Evolutionary conservation across 35 echinoderm and acorn worm genomes (phyloP), one percentile per base, ranked within the genome.

Genomic region (Heliocidaris tuberculata): DNA sequence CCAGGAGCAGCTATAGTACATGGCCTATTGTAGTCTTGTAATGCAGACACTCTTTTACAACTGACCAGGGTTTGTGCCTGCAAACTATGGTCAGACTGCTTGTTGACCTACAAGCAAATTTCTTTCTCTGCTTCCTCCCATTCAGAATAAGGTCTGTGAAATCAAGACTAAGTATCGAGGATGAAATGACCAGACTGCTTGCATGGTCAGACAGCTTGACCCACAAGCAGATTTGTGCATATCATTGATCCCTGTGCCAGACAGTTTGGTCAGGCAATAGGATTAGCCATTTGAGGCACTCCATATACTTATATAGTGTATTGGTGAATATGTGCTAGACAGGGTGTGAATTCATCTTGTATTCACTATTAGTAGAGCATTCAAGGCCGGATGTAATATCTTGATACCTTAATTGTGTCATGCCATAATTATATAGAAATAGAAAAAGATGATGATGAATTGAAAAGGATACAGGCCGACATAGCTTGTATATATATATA

Each of bases 181-280:
- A 78, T 78, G 65, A 7, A 21, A 27, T 78, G 19, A 24, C 17
- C 65, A 78, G 65, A 78, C 65, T 27, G 65, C 65, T 78, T 78
- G 65, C 21, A 78, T 78, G 65, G 65, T 78, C 65, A 78, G 65
- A 78, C 65, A 78, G 65, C 27, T 78, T 78, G 65, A 78, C 65
- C 65, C 27, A 24, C 65, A 78, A 78, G 4, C 21, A 78, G 65
- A 78, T 78, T 78, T 78, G 27, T n/a, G 65, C 65, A 78, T n/a
- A 78, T n/a, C 19, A 78, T 78, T 78, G 19, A 78, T 78, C 21
- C 65, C 4, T 27, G 65, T 78, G 65, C 65, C 65, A 78, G 65
- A 78, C 65, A 19, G 21, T 27, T 7, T 24, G 65, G 65, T 78
- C 65, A 78, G 5, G 65, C 17, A 78, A 27, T 78, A n/a, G 65